phyloP scores from a whole-genome alignment of 2,888 invertebrate species.

The Oxyscelio sp. region DNA sequence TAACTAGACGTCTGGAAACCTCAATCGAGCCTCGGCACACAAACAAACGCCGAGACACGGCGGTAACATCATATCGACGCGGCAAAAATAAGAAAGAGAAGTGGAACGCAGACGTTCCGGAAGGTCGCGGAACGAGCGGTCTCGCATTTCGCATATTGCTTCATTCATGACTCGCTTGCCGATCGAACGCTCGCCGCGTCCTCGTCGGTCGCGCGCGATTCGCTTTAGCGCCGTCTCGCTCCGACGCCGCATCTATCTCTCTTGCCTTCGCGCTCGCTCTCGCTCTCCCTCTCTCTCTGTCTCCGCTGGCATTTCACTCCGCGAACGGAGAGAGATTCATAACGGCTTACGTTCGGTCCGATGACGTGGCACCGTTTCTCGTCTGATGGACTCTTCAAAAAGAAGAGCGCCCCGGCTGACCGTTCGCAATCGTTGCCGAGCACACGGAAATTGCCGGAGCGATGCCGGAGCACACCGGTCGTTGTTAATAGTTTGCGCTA shows the following conservation, averaged over 20 bases:
- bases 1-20: no score
- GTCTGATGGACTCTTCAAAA: slow-evolving; percentile 75
- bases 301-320: slow-evolving; percentile 34
- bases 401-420: slow-evolving; percentile 57
- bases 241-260: no score
- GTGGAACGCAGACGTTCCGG: slow-evolving; percentile 72
- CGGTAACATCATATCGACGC: no score
- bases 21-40: no score
- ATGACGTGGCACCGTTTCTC: slow-evolving; percentile 81
- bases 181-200: slow-evolving; percentile 57
- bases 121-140: slow-evolving; percentile 67
- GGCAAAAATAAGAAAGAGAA: slow-evolving; percentile 62
- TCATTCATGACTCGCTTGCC: slow-evolving; percentile 73
- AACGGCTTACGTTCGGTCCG: slow-evolving; percentile 78
- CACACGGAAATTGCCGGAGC: slow-evolving; percentile 35
- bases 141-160: slow-evolving; percentile 74
- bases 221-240: no score
- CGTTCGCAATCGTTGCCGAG: slow-evolving; percentile 40
- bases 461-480: no score
- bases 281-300: slow-evolving; percentile 23
- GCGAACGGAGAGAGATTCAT: slow-evolving; percentile 76
- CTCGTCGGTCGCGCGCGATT: not conserved
- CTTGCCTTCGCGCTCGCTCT: slow-evolving; percentile 20
- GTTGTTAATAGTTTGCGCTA: no score
- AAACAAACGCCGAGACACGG: no score